Base-by-base conservation (phyloP, 1,140 invertebrate genomes). In the Ericerus pela region DNA sequence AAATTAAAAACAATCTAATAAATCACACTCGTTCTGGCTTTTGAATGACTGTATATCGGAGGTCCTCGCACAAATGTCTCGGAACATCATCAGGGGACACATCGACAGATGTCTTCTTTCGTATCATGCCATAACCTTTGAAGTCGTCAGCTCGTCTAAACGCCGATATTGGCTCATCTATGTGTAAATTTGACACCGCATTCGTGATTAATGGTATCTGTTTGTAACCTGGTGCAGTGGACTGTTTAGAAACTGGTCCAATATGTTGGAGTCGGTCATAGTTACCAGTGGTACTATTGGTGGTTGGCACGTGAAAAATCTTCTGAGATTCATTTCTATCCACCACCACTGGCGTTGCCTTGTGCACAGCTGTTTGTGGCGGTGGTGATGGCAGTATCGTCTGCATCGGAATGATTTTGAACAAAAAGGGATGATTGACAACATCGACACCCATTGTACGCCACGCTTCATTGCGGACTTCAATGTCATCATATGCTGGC, bases 211-310 rank as follows among this genome's bases (percentile, higher is more conserved):
- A 71, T 61, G 53, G 26, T 8, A 58, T 58, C 47, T 79, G 76
- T 61, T 82, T 83, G 62, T 86, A 87, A 12, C 76, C 74, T n/a
- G 80, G 74, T 47, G 75, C 77, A 2, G 75, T 76, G 20, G 2
- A 24, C 53, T 79, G 68, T 71, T 84, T 85, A 58, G 75, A 76
- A 28, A 76, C 75, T 0, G 83, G 81, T 11, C 82, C 81, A 64
- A 87, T 84, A 64, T 84, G 82, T 63, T 86, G 80, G n/a, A 88
- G 64, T 54, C 79, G 79, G 66, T 88, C 84, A 66, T 88, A 88
- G 56, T 68, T 58, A 29, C 65, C 62, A 11, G 14, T 11, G 26
- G 51, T 12, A 33, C 58, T 54, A 30, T 52, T 24, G 31, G 55
- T 14, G n/a, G n/a, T n/a, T n/a, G n/a, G 27, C 53, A 20, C 29